phyloP scores from a whole-genome alignment of 1,140 invertebrate genomes.

The Drosophila sucinea region DNA sequence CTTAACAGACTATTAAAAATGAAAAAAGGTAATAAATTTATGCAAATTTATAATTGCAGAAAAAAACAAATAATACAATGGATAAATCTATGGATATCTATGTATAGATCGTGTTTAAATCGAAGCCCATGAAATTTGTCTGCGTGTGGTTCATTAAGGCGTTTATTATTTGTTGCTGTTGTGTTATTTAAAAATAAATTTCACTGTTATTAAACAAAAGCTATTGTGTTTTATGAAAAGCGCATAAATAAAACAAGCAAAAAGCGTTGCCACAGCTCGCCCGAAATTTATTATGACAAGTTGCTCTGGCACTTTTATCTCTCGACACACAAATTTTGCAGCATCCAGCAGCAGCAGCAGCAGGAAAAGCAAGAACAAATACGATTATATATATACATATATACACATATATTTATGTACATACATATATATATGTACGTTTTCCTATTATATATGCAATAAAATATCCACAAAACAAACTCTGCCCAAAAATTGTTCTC shows the following conservation, averaged over 20 bases:
- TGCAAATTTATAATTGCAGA: slow-evolving; percentile 73
- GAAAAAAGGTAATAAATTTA: slow-evolving; percentile 63
- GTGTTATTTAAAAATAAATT: slow-evolving; percentile 64
- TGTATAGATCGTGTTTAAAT: slow-evolving; percentile 35
- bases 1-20: slow-evolving; percentile 77
- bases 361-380: slow-evolving; percentile 26
- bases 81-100: slow-evolving; percentile 14
- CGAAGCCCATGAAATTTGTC: slow-evolving; percentile 70
- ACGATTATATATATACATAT: slow-evolving; percentile 20
- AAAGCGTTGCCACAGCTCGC: slow-evolving; percentile 63
- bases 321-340: slow-evolving; percentile 70
- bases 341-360: slow-evolving; percentile 34
- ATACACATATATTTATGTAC: slow-evolving; percentile 16
- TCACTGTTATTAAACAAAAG: slow-evolving; percentile 79
- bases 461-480: slow-evolving; percentile 77
- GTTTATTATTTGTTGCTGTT: slow-evolving; percentile 50
- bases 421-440: slow-evolving; percentile 58
- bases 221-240: slow-evolving; percentile 81
- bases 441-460: slow-evolving; percentile 68
- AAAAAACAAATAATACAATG: slow-evolving; percentile 32
- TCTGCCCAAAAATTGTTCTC: slow-evolving; percentile 52
- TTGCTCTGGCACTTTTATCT: slow-evolving; percentile 82
- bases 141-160: slow-evolving; percentile 66
- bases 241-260: slow-evolving; percentile 76
- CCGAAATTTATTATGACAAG: slow-evolving; percentile 81